Percentiles rank a stretch among this genome's conserved stretches.
Conservation (phyloP, 2,888 invertebrate species). For the Choreutis nemorana region DNA sequence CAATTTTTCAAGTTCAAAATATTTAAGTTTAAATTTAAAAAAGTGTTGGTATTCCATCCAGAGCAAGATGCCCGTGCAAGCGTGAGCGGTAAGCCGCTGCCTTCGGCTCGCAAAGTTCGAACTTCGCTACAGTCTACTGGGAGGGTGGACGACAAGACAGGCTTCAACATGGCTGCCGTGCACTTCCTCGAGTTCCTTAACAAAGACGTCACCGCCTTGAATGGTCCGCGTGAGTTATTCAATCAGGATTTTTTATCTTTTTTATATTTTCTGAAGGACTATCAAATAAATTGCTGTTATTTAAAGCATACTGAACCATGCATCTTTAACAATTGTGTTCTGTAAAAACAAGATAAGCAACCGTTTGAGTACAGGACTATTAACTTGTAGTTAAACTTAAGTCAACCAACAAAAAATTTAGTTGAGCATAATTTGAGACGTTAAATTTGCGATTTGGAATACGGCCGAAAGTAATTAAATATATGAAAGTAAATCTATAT, state of each 20-base stretch:
- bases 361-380: too few relatives aligned
- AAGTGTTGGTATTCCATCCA: constrained; percentile 15
- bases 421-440: too few relatives aligned
- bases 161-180: constrained; percentile 27
- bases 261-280: background rate
- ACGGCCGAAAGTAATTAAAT: too few relatives aligned
- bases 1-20: background rate
- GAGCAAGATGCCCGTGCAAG: constrained; percentile 24
- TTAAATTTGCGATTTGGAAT: too few relatives aligned
- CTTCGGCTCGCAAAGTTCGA: constrained; percentile 35
- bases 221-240: constrained; percentile 29
- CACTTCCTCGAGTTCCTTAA: constrained; percentile 34
- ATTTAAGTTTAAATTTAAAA: too few relatives aligned
- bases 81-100: constrained; percentile 24
- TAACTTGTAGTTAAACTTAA: too few relatives aligned
- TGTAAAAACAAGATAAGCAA: too few relatives aligned
- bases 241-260: too few relatives aligned
- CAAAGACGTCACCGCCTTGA: constrained; percentile 30
- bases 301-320: too few relatives aligned
- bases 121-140: constrained; percentile 32
- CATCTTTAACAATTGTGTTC: too few relatives aligned
- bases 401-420: too few relatives aligned
- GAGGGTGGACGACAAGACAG: constrained; percentile 27
- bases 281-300: background rate
- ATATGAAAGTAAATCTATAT: too few relatives aligned